A percentile compares a stretch with the other conserved stretches of the same genome.
phyloP scores from a whole-genome alignment of 2,113 vertebrate genomes.

The Isurus oxyrinchus region DNA sequence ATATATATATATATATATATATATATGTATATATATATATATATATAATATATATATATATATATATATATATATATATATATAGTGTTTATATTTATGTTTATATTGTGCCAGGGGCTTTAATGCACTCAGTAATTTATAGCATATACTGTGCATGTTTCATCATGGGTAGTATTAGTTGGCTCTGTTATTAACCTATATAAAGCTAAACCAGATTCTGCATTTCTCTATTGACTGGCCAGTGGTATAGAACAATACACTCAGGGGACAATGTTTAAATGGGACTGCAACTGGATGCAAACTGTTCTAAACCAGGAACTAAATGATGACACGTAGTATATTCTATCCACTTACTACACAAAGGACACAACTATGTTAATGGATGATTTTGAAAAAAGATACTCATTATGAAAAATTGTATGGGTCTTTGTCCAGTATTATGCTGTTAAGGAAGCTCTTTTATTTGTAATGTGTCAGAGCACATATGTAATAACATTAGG shows the following conservation, averaged over 20 bases:
- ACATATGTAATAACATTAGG: slow-evolving; percentile 65
- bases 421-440: slow-evolving; percentile 66
- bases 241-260: background rate
- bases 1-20: background rate
- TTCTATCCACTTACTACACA: background rate
- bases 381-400: background rate
- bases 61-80: background rate
- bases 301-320: background rate
- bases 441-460: slow-evolving; percentile 63
- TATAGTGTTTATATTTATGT: background rate
- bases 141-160: no score
- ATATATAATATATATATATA: background rate
- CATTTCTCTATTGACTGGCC: background rate
- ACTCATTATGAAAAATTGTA: slow-evolving; percentile 46
- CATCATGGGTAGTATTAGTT: background rate
- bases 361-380: background rate
- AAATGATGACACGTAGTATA: background rate
- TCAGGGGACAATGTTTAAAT: background rate
- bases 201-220: background rate
- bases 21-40: background rate
- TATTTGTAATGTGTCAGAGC: slow-evolving; percentile 61
- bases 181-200: background rate
- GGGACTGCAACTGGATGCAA: background rate
- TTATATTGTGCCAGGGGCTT: background rate
- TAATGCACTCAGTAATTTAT: background rate